Conservation (phyloP, 2,797 vertebrate genomes). For the Nyctibius grandis region DNA sequence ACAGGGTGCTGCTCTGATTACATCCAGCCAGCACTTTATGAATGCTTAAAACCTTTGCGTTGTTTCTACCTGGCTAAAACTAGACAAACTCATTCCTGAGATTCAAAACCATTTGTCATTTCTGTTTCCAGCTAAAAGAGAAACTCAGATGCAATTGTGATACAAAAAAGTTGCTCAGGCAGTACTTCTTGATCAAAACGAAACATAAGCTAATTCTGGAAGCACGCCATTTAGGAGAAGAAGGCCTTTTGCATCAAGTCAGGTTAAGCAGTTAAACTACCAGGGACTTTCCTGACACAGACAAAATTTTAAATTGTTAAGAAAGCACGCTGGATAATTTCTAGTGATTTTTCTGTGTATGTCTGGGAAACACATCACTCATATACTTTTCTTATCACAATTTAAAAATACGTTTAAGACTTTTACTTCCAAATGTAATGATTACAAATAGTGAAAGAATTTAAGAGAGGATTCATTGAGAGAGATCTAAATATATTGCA, state of each 20-base stretch:
- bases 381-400: background rate
- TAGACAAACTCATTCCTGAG: background rate
- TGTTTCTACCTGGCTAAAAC: background rate
- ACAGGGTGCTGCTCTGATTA: background rate
- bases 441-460: background rate
- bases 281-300: background rate
- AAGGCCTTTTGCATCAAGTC: background rate
- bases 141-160: background rate
- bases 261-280: background rate
- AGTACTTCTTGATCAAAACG: background rate
- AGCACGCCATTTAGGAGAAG: background rate
- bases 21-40: background rate
- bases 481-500: background rate
- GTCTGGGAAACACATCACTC: background rate
- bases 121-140: background rate
- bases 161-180: background rate
- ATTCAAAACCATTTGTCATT: background rate
- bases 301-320: background rate
- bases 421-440: background rate
- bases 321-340: background rate
- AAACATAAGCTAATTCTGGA: background rate
- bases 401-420: background rate
- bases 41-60: background rate
- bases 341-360: background rate
- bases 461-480: background rate